phyloP scores from a whole-genome alignment of 2,888 invertebrate species.

The Bugula neritina region DNA sequence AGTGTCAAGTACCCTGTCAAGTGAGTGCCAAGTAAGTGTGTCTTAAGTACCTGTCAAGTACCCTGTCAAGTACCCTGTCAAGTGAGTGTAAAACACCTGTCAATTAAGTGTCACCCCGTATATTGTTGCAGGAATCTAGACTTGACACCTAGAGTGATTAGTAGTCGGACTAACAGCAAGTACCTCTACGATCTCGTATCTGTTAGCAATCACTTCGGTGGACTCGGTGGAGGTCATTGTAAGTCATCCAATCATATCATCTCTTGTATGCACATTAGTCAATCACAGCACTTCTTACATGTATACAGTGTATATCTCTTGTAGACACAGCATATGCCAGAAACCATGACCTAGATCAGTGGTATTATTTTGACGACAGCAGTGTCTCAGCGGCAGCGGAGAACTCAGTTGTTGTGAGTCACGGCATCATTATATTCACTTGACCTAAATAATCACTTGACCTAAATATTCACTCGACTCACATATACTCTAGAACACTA shows the following conservation, averaged over 20 bases:
- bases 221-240: constrained; percentile 53
- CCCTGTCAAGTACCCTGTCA: constrained; percentile 57
- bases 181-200: constrained; percentile 57
- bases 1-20: too few species aligned
- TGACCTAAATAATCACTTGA: too few species aligned
- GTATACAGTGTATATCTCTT: constrained; percentile 28
- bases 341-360: constrained; percentile 53
- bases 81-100: too few species aligned
- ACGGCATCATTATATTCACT: too few species aligned
- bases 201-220: constrained; percentile 59
- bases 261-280: too few species aligned
- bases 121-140: constrained; percentile 49
- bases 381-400: constrained; percentile 52
- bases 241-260: too few species aligned
- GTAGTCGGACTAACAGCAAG: constrained; percentile 39
- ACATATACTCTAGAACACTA: too few species aligned
- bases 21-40: too few species aligned
- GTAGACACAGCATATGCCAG: constrained; percentile 58
- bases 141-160: constrained; percentile 55
- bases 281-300: too few species aligned
- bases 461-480: too few species aligned
- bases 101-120: too few species aligned
- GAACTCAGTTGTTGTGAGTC: constrained; percentile 54
- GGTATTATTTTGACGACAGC: constrained; percentile 59
- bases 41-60: not conserved